Conservation (phyloP, 2,888 invertebrate species). For the Dryococelus australis region DNA sequence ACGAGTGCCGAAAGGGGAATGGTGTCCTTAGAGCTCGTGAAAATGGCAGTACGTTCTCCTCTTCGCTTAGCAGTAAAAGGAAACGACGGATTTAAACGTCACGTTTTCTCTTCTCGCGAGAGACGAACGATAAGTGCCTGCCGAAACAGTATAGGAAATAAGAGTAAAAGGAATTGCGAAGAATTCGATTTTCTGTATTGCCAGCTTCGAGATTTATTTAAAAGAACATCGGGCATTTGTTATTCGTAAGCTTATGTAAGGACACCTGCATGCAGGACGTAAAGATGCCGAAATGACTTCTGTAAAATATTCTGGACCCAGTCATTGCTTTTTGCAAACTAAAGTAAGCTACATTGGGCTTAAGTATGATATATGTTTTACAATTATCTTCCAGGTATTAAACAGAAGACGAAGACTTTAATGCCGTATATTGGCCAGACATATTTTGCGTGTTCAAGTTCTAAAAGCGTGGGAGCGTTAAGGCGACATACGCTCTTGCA, state of each 20-base stretch:
- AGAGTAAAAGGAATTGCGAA: not conserved
- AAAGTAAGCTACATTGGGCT: too few relatives aligned
- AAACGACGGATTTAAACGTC: not conserved
- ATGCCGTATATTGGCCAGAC: too few relatives aligned
- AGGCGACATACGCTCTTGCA: too few relatives aligned
- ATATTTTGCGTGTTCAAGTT: too few relatives aligned
- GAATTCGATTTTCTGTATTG: not conserved
- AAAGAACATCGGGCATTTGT: not conserved
- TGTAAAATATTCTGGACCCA: too few relatives aligned
- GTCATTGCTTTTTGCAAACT: too few relatives aligned
- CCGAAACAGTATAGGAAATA: not conserved
- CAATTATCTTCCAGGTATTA: too few relatives aligned
- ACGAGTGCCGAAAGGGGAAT: not conserved
- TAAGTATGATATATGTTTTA: too few relatives aligned
- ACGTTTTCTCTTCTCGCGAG: not conserved
- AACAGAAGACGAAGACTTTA: too few relatives aligned
- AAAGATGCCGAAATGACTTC: too few relatives aligned
- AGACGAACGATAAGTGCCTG: not conserved
- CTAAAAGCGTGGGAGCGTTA: too few relatives aligned
- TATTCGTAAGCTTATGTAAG: not conserved
- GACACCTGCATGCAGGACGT: too few relatives aligned
- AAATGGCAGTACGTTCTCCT: not conserved
- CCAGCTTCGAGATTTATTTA: not conserved
- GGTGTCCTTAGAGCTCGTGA: slow-evolving; percentile 1
- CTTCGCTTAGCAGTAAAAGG: not conserved